Conservation (phyloP, 2,797 vertebrate genomes). For the Sebastes iracundus region DNA sequence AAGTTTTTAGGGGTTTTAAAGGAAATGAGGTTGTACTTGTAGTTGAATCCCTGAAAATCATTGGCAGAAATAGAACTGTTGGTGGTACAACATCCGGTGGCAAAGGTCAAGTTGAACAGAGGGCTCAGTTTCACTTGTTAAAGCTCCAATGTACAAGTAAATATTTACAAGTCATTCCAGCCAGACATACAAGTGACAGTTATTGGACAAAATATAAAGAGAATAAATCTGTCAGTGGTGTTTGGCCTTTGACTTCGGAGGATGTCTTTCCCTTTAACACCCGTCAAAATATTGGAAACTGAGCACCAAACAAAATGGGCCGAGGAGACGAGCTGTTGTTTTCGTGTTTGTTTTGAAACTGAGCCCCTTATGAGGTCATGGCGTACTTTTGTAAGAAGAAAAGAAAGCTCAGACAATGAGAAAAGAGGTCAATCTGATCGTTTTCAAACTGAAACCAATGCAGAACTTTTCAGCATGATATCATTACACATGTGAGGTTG, state of each 20-base stretch:
- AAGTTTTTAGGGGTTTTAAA: not conserved
- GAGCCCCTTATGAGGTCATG: conserved; percentile 20
- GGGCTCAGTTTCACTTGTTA: conserved; percentile 3
- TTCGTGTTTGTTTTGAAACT: conserved; percentile 36
- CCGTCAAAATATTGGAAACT: conserved; percentile 13
- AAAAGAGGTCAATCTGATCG: conserved; percentile 21
- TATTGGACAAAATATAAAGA: conserved; percentile 4
- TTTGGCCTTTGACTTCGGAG: conserved; percentile 38
- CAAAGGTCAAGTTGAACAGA: conserved; percentile 26
- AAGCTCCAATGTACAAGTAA: not conserved
- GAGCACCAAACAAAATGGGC: not conserved
- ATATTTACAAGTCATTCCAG: conserved; percentile 22
- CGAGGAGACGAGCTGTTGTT: not conserved
- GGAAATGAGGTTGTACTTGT: not conserved
- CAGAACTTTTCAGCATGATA: not conserved
- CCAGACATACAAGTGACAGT: not conserved
- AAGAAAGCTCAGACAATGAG: conserved; percentile 14
- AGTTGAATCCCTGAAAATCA: not conserved
- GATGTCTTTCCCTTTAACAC: not conserved
- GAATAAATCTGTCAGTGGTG: conserved; percentile 12
- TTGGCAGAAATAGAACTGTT: not conserved
- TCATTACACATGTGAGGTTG: not conserved
- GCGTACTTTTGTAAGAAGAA: conserved; percentile 20
- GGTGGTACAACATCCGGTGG: not conserved
- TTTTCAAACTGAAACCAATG: not conserved